Base-by-base conservation (phyloP, 2,888 invertebrate species). In the Drosophila anomelani region DNA sequence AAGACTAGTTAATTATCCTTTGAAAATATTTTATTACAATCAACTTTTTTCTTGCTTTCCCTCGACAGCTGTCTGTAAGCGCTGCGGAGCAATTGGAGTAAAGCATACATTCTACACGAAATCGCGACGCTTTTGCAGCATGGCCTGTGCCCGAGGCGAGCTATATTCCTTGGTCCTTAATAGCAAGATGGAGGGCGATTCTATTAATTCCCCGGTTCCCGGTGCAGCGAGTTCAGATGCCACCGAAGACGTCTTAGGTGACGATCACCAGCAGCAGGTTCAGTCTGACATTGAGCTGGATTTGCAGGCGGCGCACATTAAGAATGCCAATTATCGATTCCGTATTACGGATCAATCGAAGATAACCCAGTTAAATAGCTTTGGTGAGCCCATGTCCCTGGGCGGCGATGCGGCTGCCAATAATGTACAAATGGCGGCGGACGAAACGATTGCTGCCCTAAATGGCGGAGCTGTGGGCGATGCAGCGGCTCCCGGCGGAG, bases 101-200 rank as follows among this genome's bases (percentile, higher is more conserved):
- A 96, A 96, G 89, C 96, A 97, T 91, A 96, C 96, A 15, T 97
- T 97, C 93, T 97, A 97, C 90, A 96, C 96, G 15, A 95, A 96
- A 92, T 96, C 96, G 77, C 94, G 97, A 70, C 94, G 96, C 76
- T 97, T 96, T 92, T 97, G 97, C 91, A 96, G 96, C 90, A 94
- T 96, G 93, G 94, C 95, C 23, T 97, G 97, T 92, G 96, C 96
- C 10, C 93, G 96, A 51, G 94, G 94, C 41, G 92, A 92, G 75
- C 82, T 92, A 29, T 92, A 91, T 71, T 92, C 91, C 38, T 80
- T 92, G 77, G 91, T 92, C 54, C 88, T 92, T 53, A 92, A 90
- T 71, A 92, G 90, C 73, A 91, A 90, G 80, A 91, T 89, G 85
- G 83, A 82, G 43, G 67, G 73, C 41, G 69, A 73, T 23, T 79